Conservation (phyloP, 2,888 invertebrate genomes). For the Trichopria drosophilae region DNA sequence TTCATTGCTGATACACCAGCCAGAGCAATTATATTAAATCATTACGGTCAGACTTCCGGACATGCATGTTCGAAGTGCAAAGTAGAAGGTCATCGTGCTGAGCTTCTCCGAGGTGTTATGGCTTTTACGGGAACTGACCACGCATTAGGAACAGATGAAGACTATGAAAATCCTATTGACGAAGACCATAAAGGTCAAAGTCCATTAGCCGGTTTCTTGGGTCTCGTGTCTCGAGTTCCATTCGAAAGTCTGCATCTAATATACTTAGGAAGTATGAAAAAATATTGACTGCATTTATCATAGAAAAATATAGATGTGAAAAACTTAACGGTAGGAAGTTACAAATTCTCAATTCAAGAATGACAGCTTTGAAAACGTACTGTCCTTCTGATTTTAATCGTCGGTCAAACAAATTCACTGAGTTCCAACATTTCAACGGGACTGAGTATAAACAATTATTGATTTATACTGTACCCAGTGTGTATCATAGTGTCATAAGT, state of each 20-base stretch:
- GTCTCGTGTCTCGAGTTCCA: conserved; percentile 1
- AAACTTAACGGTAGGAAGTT: not conserved
- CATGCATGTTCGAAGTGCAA: conserved; percentile 10
- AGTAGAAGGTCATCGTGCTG: conserved; percentile 3
- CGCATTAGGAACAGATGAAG: not conserved
- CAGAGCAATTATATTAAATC: conserved; percentile 5
- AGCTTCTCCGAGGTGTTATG: no score
- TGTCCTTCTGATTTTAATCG: conserved; percentile 24
- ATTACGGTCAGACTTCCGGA: not conserved
- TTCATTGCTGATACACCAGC: conserved; percentile 12
- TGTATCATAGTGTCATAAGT: no score
- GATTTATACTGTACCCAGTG: no score
- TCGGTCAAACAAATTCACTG: conserved; percentile 8
- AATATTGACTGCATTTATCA: not conserved
- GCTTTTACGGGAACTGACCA: conserved; percentile 5
- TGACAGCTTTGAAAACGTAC: not conserved
- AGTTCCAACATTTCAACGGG: no score
- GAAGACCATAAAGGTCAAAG: not conserved
- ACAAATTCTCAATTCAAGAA: no score
- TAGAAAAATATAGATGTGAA: not conserved
- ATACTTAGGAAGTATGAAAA: not conserved
- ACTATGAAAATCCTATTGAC: not conserved
- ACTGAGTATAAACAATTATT: conserved; percentile 25
- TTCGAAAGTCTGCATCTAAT: conserved; percentile 1
- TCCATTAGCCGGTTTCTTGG: not conserved